Evolutionary conservation across 2,888 invertebrate species (phyloP).

Genomic region (Pyrochroa serraticornis): DNA sequence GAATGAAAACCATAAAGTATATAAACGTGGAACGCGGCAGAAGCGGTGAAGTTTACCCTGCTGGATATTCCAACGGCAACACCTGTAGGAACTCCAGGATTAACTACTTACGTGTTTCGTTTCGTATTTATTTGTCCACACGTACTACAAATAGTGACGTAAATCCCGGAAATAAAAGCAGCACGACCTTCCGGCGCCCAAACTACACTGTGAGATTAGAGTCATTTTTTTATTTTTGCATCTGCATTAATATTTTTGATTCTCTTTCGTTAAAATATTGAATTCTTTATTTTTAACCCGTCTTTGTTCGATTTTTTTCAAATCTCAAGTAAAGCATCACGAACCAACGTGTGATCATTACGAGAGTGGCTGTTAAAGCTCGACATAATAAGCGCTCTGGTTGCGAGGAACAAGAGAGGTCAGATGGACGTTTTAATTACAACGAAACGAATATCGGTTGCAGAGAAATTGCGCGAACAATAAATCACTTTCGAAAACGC

Average conservation of each 20-base stretch:
- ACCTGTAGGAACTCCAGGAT: slow-evolving; percentile 6
- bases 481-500: slow-evolving; percentile 33
- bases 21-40: slow-evolving; percentile 1
- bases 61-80: not conserved
- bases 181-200: too few species aligned
- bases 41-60: slow-evolving; percentile 5
- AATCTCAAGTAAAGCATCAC: too few species aligned
- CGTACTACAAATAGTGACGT: too few species aligned
- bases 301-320: too few species aligned
- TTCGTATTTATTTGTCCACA: not conserved
- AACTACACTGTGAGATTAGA: too few species aligned
- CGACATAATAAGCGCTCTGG: not conserved
- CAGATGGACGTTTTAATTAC: not conserved
- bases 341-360: too few species aligned
- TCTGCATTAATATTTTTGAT: too few species aligned
- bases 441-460: not conserved
- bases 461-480: slow-evolving; percentile 30
- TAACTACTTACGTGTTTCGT: not conserved
- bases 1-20: slow-evolving; percentile 3
- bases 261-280: too few species aligned
- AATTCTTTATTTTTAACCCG: too few species aligned
- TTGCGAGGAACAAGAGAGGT: not conserved
- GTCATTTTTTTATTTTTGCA: too few species aligned
- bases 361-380: not conserved
- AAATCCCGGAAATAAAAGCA: too few species aligned